Evolutionary conservation across 2,797 vertebrate species (phyloP).

Genomic region (Xyrichtys novacula): DNA sequence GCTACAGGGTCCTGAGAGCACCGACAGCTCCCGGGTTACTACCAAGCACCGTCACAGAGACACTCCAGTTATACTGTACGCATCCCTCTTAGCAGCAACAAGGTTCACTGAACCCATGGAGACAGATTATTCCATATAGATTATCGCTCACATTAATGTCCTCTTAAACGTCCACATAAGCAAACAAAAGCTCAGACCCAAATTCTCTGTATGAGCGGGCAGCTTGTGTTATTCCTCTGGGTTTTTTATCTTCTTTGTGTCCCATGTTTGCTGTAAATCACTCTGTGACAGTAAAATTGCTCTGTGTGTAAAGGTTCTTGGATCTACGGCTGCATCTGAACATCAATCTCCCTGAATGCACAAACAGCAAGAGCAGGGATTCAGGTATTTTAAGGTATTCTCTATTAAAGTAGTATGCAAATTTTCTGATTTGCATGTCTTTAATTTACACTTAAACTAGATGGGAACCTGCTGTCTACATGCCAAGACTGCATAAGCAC

Average conservation of each 20-base stretch:
- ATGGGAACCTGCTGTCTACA: neutral
- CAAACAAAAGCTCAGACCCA: neutral
- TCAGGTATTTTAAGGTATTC: neutral
- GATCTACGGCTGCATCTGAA: neutral
- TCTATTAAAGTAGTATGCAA: neutral
- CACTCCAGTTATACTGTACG: conserved; percentile 2
- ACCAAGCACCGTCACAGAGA: conserved; percentile 48
- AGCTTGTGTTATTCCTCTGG: neutral
- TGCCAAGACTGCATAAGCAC: neutral
- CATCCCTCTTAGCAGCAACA: conserved; percentile 27
- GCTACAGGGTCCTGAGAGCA: conserved; percentile 27
- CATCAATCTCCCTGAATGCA: neutral
- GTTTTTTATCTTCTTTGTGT: conserved; percentile 4
- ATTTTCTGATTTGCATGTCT: neutral
- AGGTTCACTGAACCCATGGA: conserved; percentile 22
- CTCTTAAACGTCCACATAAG: conserved; percentile 3
- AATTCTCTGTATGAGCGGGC: conserved; percentile 1
- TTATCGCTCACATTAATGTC: conserved; percentile 30
- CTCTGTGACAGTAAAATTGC: conserved; percentile 7
- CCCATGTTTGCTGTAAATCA: conserved; percentile 11
- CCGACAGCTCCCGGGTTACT: conserved; percentile 48
- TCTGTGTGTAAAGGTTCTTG: neutral
- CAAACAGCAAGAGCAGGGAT: neutral
- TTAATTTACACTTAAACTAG: neutral
- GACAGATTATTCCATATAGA: conserved; percentile 30